Evolutionary conservation across 2,113 vertebrate species (phyloP), one percentile per base, ranked within the genome.

Genomic region (Tangachromis dhanisi): DNA sequence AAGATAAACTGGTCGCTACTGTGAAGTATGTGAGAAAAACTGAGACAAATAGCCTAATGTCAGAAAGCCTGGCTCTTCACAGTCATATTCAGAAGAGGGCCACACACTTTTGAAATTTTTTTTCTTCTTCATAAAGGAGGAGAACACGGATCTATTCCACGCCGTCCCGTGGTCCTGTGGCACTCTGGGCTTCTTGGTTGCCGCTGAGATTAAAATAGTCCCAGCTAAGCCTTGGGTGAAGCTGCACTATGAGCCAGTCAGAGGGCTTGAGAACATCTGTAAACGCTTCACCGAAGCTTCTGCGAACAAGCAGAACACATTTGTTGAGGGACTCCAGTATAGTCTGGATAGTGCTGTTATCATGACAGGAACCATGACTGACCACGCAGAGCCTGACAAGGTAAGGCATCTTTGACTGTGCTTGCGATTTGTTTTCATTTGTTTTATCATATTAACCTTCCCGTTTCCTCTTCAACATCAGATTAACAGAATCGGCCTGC

Each of bases 141-240:
- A 99, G 95, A 99, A 99, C 91, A 95, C 98, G 1, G 99, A 99
- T 89, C 97, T 99, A 81, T 99, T 99, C 97, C 98, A 99, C 19
- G 98, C 98, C 2, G 97, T 99, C 81, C 99, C 99, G 7, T 99
- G 99, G 99, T 99, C 98, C 91, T 99, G 98, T 80, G 99, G 99
- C 47, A 99, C 98, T 24, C 96, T 99, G 95, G 98, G 98, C 19
- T 99, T 99, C 95, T 96, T 99, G 96, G 99, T 99, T 54, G 98
- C 98, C 4, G 98, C 99, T 0, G 99, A 99, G 96, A 98, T 99
- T 88, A 97, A 97, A 83, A 99, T 99, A 88, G 96, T 99, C 81
- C 98, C 99, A 1, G 97, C 97, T 61, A 98, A 97, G 92, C 93
- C 97, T 81, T 99, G 98, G 71, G 94, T 99, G 88, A 98, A 95